Conservation (phyloP, 2,797 vertebrate species). For the Vipera latastei region DNA sequence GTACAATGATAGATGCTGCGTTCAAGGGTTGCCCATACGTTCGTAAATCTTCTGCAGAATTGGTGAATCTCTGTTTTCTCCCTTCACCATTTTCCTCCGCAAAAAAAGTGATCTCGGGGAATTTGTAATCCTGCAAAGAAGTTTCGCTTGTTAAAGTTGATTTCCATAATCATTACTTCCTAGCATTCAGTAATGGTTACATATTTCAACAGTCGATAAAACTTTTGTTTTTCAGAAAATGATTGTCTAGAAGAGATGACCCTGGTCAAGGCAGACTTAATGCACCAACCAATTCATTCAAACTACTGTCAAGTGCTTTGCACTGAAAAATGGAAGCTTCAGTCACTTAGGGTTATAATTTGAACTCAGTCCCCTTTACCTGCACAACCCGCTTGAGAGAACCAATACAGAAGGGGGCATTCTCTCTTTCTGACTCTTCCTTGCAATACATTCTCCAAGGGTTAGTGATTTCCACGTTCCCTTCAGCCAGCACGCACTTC, state of each 20-base stretch:
- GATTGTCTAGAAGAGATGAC: background rate
- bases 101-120: slow-evolving; percentile 86
- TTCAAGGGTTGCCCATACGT: slow-evolving; percentile 77
- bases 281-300: background rate
- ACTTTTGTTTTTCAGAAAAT: background rate
- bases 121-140: slow-evolving; percentile 80
- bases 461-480: slow-evolving; percentile 80
- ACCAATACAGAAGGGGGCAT: slow-evolving; percentile 57
- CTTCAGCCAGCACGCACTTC: slow-evolving; percentile 87
- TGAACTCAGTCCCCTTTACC: slow-evolving; percentile 70
- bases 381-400: slow-evolving; percentile 84
- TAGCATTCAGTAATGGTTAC: background rate
- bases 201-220: background rate
- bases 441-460: slow-evolving; percentile 61
- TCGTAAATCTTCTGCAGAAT: slow-evolving; percentile 81
- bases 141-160: background rate
- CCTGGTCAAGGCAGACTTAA: background rate
- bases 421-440: slow-evolving; percentile 18
- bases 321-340: background rate
- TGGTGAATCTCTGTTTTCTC: slow-evolving; percentile 77
- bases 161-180: background rate
- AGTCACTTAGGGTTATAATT: background rate
- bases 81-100: slow-evolving; percentile 84
- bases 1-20: slow-evolving; percentile 86
- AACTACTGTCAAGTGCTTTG: background rate